A percentile compares a stretch with the other conserved stretches of the same genome.
Conservation (phyloP, 2,888 invertebrate species). For the Erebia ligea region DNA sequence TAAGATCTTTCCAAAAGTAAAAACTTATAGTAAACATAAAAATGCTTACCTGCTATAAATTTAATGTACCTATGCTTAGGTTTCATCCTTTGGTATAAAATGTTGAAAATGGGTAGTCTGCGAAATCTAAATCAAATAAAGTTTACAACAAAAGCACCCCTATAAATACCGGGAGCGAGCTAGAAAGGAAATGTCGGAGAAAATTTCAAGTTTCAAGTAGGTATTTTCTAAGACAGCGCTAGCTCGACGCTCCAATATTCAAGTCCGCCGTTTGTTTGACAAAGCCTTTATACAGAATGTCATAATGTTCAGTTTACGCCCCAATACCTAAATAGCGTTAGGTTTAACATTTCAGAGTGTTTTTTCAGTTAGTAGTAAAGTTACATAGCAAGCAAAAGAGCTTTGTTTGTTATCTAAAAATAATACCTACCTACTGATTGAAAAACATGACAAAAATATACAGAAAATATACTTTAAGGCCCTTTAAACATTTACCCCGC, state of each 20-base stretch:
- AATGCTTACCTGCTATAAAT: too few species aligned
- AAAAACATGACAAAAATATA: too few species aligned
- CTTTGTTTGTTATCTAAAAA: background rate
- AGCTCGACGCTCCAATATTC: background rate
- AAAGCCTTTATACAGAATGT: background rate
- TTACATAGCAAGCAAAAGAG: background rate
- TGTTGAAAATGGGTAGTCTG: background rate
- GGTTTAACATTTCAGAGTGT: constrained; percentile 2
- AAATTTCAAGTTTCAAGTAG: background rate
- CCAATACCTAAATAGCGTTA: constrained; percentile 22
- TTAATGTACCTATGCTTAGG: too few species aligned
- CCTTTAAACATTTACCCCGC: too few species aligned
- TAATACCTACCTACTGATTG: background rate
- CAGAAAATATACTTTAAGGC: too few species aligned
- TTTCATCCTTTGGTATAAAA: background rate
- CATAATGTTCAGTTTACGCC: constrained; percentile 26
- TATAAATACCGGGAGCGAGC: background rate
- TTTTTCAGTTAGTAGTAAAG: background rate
- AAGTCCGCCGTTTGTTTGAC: background rate
- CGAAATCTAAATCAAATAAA: background rate
- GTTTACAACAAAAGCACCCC: background rate
- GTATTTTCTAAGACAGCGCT: background rate
- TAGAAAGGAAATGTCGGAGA: background rate
- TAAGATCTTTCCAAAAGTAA: too few species aligned
- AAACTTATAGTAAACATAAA: too few species aligned